A percentile compares a stretch with the other conserved stretches of the same genome.
These are phyloP conservation scores for Chlamydotis undulata DNA, from an alignment of 2,113 vertebrate species.

Conservation along the genomic window DNA sequence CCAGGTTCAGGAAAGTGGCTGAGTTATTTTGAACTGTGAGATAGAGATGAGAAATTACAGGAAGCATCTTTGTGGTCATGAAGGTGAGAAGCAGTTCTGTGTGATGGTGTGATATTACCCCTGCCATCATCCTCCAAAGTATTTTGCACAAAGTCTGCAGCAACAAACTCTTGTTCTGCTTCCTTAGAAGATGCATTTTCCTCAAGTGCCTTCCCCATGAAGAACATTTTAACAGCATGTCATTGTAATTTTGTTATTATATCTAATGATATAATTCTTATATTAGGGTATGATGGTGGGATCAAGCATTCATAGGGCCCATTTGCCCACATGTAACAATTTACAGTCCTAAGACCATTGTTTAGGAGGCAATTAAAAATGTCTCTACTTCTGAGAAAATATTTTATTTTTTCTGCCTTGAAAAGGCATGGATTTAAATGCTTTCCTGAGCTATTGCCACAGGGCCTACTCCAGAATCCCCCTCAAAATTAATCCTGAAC, in stretches of 20 bases:
- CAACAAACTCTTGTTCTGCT: not conserved
- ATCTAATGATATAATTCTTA: not conserved
- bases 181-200: not conserved
- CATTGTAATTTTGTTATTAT: not conserved
- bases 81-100: not conserved
- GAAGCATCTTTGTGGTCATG: not conserved
- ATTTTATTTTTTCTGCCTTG: not conserved
- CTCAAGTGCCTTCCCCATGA: not conserved
- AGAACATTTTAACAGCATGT: not conserved
- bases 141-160: not conserved
- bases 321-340: not conserved
- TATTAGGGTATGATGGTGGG: not conserved
- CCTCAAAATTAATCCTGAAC: not conserved
- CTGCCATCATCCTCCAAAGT: not conserved
- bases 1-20: not conserved
- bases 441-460: not conserved
- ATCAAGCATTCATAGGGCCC: not conserved
- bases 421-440: not conserved
- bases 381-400: not conserved
- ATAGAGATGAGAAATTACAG: not conserved
- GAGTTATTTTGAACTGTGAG: not conserved
- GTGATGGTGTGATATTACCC: too few species aligned
- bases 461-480: not conserved
- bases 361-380: not conserved
- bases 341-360: not conserved